Evolutionary conservation across 1,140 invertebrate species (phyloP).

Genomic region (Sogatella furcifera): DNA sequence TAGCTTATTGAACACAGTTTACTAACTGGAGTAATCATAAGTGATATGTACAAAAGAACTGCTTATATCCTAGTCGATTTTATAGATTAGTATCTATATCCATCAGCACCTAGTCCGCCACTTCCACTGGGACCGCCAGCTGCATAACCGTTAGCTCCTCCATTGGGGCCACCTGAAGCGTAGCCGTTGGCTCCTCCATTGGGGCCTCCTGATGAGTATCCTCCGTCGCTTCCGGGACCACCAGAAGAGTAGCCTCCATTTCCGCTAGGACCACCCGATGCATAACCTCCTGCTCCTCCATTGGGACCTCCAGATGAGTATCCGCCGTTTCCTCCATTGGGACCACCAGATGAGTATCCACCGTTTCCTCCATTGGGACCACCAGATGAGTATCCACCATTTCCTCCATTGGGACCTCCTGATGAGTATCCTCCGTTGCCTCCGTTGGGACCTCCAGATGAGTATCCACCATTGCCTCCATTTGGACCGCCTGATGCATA

Average conservation of each 20-base stretch:
- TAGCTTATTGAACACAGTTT: too few species aligned
- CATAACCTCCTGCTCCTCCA: not conserved
- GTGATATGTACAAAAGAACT: not conserved
- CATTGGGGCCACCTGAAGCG: not conserved
- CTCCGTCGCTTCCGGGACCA: not conserved
- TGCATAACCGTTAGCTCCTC: not conserved
- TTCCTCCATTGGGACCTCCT: not conserved
- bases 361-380: not conserved
- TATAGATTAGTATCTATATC: not conserved
- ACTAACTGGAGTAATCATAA: too few species aligned
- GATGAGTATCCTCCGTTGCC: not conserved
- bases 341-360: not conserved
- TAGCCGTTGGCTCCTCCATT: not conserved
- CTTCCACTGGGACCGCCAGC: not conserved
- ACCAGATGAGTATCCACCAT: not conserved
- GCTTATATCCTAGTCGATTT: not conserved
- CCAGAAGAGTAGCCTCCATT: not conserved
- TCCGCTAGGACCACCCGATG: not conserved
- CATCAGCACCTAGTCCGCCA: not conserved
- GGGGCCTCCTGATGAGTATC: not conserved
- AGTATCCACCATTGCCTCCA: not conserved
- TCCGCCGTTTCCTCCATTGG: not conserved
- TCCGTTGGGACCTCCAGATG: not conserved
- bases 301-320: not conserved
- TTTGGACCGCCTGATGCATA: conserved; percentile 2